phyloP scores from a whole-genome alignment of 2,797 vertebrate genomes.

The Ataeniobius toweri region DNA sequence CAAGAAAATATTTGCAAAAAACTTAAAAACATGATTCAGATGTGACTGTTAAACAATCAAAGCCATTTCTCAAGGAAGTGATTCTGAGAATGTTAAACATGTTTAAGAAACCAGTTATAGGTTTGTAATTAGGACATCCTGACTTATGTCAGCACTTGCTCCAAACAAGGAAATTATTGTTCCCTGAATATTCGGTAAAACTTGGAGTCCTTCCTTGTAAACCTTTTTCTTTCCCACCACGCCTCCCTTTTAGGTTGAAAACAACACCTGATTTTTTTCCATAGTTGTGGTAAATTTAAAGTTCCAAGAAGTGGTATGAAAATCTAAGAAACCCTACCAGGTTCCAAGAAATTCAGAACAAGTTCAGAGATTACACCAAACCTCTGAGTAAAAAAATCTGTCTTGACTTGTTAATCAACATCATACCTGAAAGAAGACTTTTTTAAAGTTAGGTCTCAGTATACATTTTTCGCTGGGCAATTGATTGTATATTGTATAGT shows the following conservation, averaged over 20 bases:
- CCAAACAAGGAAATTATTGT: neutral
- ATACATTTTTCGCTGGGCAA: neutral
- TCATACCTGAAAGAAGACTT: too few relatives aligned
- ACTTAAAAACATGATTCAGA: neutral
- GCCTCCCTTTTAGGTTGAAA: neutral
- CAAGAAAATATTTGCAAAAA: too few relatives aligned
- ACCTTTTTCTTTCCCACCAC: neutral
- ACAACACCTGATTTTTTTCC: neutral
- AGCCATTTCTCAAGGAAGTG: neutral
- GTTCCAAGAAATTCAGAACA: slow-evolving; percentile 1
- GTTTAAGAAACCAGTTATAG: slow-evolving; percentile 2
- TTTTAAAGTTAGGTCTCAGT: neutral
- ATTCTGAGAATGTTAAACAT: slow-evolving; percentile 14
- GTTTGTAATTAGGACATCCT: neutral
- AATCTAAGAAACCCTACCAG: neutral
- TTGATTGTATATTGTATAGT: neutral
- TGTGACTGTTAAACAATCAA: neutral
- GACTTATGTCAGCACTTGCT: slow-evolving; percentile 17
- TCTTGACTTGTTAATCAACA: neutral
- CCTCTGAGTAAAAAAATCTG: neutral
- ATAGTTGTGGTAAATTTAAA: neutral
- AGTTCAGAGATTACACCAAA: slow-evolving; percentile 7
- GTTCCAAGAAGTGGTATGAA: neutral
- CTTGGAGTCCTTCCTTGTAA: neutral
- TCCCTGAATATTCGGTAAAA: neutral